A percentile compares a stretch with the other conserved stretches of the same genome.
Evolutionary conservation across 2,888 invertebrate genomes (phyloP).

Genomic region (Eueremaeus valkanovi): DNA sequence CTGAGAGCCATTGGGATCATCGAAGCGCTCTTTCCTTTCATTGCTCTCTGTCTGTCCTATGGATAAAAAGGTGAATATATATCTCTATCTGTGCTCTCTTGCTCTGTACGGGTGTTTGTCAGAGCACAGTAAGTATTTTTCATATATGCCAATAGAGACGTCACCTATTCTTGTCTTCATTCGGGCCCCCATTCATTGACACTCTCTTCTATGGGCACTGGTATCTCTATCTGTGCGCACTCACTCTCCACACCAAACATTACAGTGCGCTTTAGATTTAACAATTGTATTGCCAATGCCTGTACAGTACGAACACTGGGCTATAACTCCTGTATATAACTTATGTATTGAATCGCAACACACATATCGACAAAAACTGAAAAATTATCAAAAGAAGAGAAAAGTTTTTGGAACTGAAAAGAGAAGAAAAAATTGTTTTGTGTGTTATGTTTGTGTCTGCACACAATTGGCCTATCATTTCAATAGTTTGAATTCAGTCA

Average conservation of each 20-base stretch:
- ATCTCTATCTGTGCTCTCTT: not conserved
- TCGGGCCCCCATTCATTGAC: not conserved
- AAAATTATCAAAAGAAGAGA: not conserved
- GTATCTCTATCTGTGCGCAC: not conserved
- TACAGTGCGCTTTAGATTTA: not conserved
- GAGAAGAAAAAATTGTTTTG: not conserved
- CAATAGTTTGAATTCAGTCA: not conserved
- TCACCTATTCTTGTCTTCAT: not conserved
- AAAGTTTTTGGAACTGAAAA: not conserved
- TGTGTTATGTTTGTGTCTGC: not conserved
- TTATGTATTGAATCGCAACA: not conserved
- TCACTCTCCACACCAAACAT: too few relatives aligned
- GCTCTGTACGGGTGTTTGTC: not conserved
- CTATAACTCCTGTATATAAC: not conserved
- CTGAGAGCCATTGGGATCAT: not conserved
- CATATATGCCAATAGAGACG: constrained; percentile 5
- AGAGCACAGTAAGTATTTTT: not conserved
- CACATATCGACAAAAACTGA: constrained; percentile 12
- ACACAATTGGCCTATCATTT: too few relatives aligned
- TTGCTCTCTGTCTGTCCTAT: not conserved
- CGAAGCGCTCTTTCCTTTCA: not conserved
- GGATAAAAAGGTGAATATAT: not conserved
- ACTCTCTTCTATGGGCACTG: not conserved
- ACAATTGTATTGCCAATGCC: not conserved
- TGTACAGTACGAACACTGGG: not conserved